Percentiles rank a stretch among this genome's conserved stretches.
Evolutionary conservation across 2,888 invertebrate species (phyloP).

Genomic region (Eupithecia inturbata): DNA sequence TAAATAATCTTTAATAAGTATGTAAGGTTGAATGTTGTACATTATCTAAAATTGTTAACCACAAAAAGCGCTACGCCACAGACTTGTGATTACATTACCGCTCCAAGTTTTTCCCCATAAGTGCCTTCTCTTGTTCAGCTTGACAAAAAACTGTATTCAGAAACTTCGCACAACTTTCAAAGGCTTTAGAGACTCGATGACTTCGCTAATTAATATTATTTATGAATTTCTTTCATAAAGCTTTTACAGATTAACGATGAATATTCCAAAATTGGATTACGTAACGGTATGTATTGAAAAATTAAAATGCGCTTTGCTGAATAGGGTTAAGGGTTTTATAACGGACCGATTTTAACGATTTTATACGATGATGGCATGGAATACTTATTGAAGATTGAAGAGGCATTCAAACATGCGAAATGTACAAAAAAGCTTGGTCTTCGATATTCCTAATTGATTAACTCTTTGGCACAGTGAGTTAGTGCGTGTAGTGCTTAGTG

Average conservation of each 20-base stretch:
- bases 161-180: constrained; percentile 40
- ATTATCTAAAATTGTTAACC: too few species aligned
- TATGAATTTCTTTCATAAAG: constrained; percentile 46
- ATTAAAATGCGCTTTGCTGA: constrained; percentile 9
- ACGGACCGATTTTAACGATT: not conserved
- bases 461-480: not conserved
- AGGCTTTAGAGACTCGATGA: constrained; percentile 40
- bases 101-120: constrained; percentile 42
- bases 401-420: not conserved
- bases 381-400: not conserved
- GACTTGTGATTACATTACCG: not conserved
- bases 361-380: not conserved
- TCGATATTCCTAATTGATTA: not conserved
- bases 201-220: constrained; percentile 53
- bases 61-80: too few species aligned
- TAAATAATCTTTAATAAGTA: too few species aligned
- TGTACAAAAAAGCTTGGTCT: not conserved
- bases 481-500: too few species aligned
- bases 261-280: constrained; percentile 15
- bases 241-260: constrained; percentile 21
- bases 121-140: constrained; percentile 58
- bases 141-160: constrained; percentile 52
- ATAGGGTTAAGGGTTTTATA: constrained; percentile 5
- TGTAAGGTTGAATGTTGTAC: too few species aligned
- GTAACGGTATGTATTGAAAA: constrained; percentile 5